These are phyloP conservation scores for Tragelaphus strepsiceros DNA, from an alignment of 2,113 vertebrate species.

Conservation along the genomic window DNA sequence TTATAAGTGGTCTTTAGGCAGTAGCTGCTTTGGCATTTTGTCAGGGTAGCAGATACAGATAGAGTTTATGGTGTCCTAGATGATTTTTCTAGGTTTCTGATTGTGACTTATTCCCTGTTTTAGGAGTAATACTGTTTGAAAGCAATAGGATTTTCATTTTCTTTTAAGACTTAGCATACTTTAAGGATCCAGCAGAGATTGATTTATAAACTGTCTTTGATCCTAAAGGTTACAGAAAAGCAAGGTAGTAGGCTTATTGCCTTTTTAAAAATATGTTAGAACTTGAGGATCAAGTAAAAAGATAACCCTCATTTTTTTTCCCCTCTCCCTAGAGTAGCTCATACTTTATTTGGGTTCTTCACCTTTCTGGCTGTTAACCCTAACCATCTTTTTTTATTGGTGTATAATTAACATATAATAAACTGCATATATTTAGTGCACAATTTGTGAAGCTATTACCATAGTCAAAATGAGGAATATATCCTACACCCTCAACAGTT, in stretches of 20 bases:
- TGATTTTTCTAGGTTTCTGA: conserved; percentile 30
- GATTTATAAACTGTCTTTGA: neutral
- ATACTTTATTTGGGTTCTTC: neutral
- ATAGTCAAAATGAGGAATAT: neutral
- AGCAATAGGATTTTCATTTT: conserved; percentile 11
- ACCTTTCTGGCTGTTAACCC: neutral
- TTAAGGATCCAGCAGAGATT: neutral
- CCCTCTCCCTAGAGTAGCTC: neutral
- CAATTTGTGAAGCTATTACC: neutral
- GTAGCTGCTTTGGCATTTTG: neutral
- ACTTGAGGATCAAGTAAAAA: neutral
- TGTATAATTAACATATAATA: neutral
- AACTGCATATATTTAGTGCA: neutral
- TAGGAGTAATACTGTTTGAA: neutral
- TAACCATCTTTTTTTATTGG: neutral
- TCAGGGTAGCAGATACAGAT: neutral
- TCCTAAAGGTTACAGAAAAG: neutral
- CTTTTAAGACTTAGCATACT: neutral
- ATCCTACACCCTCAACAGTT: neutral
- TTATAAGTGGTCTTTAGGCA: neutral
- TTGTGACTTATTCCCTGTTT: conserved; percentile 17
- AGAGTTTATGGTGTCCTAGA: neutral
- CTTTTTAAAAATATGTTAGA: neutral
- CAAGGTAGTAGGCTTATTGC: neutral
- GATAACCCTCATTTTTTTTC: neutral